Base-by-base conservation (phyloP, 2,797 vertebrate species). In the Pelobates cultripes region DNA sequence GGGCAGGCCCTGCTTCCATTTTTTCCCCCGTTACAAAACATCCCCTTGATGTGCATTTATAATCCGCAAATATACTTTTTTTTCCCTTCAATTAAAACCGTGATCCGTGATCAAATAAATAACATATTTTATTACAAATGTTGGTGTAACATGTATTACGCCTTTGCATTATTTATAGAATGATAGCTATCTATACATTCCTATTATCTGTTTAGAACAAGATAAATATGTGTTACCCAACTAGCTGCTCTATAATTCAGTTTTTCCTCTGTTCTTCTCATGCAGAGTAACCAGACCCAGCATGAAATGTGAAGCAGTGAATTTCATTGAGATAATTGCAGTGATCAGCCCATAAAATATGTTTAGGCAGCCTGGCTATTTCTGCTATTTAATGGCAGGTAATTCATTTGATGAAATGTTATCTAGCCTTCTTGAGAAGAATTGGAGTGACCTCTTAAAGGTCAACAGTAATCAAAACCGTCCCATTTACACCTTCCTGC, bases 231-330 rank as follows among this genome's bases (percentile, higher is more conserved):
- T 17, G 41, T 43, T 68, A 6, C 12, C 40, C 13, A 10, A 8
- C 14, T 6, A 70, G 68, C 42, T 13, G 13, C n/a, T 13, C 68
- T 44, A 3, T 45, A 53, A 10, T 51, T 71, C 43, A 3, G 42
- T 44, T 57, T 15, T 57, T 3, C 17, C 28, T 2, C 10, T n/a
- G 42, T 53, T 67, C 47, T 40, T 57, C 60, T 8, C 28, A 40
- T 40, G 61, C 14, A 14, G 61, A 7, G 61, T 43, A 73, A 17
- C 14, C 41, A 44, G 15, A 43, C 57, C 64, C 57, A 47, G 68
- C 14, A 3, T 7, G 6, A 86, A 86, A 84, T 83, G 86, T 69
- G 80, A 81, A 84, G 79, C 88, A 14, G 15, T 17, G 17, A 70
- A 40, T 57, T 41, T 68, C 41, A 9, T 60, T 41, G n/a, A 80